Evolutionary conservation across 2,888 invertebrate species (phyloP).

Genomic region (Lithophane leautieri): DNA sequence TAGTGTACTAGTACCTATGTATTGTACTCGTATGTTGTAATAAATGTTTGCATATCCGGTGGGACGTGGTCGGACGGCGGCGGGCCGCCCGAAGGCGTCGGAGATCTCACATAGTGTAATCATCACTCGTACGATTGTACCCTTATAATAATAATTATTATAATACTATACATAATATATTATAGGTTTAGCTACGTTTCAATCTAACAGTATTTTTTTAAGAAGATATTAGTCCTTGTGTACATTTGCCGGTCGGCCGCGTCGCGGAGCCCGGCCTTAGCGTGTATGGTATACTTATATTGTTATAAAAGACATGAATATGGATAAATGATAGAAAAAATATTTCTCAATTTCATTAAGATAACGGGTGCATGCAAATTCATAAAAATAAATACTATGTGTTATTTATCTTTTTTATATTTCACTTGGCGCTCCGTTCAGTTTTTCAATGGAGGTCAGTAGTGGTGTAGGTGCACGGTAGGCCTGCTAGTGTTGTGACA

Average conservation of each 20-base stretch:
- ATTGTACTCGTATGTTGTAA: slow-evolving; percentile 81
- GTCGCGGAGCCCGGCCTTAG: slow-evolving; percentile 85
- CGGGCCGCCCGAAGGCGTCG: slow-evolving; percentile 87
- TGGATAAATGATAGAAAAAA: slow-evolving; percentile 88
- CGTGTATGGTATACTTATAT: slow-evolving; percentile 88
- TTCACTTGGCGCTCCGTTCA: slow-evolving; percentile 87
- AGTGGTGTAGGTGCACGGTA: slow-evolving; percentile 66
- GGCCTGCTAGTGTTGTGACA: slow-evolving; percentile 69
- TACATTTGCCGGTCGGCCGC: slow-evolving; percentile 86
- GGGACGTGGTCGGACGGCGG: slow-evolving; percentile 87
- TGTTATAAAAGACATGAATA: slow-evolving; percentile 89
- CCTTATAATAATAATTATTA: slow-evolving; percentile 84
- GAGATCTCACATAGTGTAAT: slow-evolving; percentile 90
- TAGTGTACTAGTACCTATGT: slow-evolving; percentile 84
- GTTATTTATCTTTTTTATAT: slow-evolving; percentile 91
- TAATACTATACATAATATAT: slow-evolving; percentile 87
- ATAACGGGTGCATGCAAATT: slow-evolving; percentile 90
- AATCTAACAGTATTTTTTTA: slow-evolving; percentile 91
- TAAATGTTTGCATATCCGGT: slow-evolving; percentile 89
- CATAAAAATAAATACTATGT: slow-evolving; percentile 88
- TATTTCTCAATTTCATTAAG: slow-evolving; percentile 88
- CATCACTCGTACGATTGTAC: slow-evolving; percentile 89
- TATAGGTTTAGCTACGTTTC: slow-evolving; percentile 90
- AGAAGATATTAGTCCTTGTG: slow-evolving; percentile 90
- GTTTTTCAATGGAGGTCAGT: slow-evolving; percentile 86